Evolutionary conservation across 2,888 invertebrate species (phyloP), one percentile per base, ranked within the genome.

Genomic region (Muschampia plurimacula): DNA sequence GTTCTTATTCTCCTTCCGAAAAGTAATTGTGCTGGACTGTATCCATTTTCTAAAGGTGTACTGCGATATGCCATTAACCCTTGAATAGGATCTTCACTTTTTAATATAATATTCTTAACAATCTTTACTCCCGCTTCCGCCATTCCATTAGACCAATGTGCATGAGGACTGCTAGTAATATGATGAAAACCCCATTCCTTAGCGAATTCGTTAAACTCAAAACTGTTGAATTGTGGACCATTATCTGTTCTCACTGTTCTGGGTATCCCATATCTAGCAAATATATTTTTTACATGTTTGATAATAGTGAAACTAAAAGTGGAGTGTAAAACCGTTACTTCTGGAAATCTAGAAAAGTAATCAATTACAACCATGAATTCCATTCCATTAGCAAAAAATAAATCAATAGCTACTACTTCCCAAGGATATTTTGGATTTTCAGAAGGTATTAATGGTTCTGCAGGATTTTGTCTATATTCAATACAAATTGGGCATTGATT

Each of bases 81-180:
- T 60, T 60, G 60, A 60, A 60, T 36, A 6, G 60, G 60, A n/a
- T 60, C 60, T 36, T 60, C 60, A n/a, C 60, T 36, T 36, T 60
- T 60, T 60, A 60, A 60, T 13, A 59, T 59, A 32, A 59, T 59
- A 59, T 59, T 59, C 28, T 59, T 59, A 28, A 59, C 59, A 59
- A 60, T 60, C 36, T 60, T 60, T 6, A 60, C 60, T 60, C 60
- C 60, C 36, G 60, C 60, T 60, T 60, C 60, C 12, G 60, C 60
- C 60, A 60, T 60, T 60, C 60, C 60, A 60, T 60, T 60, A n/a
- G 60, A 60, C 60, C 60, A 60, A 36, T 60, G 60, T 60, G 60
- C 60, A 60, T 60, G 60, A 5, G 60, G 60, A 60, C 60, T 60
- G 36, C 60, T 60, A 13, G 60, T 60, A 36, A 60, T 13, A 36